Base-by-base conservation (phyloP, 2,113 vertebrate species). In the Synodontis membranacea region DNA sequence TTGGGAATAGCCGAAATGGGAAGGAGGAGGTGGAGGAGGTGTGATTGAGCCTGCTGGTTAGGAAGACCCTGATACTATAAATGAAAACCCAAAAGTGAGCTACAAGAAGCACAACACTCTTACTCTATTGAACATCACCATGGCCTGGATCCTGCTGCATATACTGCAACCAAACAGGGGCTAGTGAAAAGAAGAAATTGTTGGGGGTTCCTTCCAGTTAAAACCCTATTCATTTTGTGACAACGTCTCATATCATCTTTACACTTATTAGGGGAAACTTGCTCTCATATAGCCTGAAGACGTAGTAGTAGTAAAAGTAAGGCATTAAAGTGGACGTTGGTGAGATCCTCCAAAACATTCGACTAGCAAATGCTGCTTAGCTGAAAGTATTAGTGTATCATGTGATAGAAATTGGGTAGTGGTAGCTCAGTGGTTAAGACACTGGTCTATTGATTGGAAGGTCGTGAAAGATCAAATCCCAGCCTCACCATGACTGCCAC, bases 151-250 rank as follows among this genome's bases (percentile, higher is more conserved):
- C 23, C 34, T 66, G 23, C 60, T n/a, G 28, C 48, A 86, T 70
- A 54, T 72, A 76, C 39, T 81, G 48, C 50, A 80, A 62, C 50
- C 21, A 88, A 84, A 56, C 34, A 68, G 21, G 68, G n/a, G 44
- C 3, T 62, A 19, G 54, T 74, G 23, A 81, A 72, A 84, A 25
- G 19, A 62, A 88, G 21, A 62, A 60, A 58, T 34, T 25, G 46
- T 39, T 82, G 52, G 8, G 46, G 31, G 58, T 88, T 75, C 82
- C 44, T 56, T 25, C 19, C 28, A 88, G 64, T 85, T 64, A 64
- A 75, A 74, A 54, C 46, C 34, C 42, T 34, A 52, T 74, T 79
- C 5, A 37, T 37, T 72, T 83, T 46, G 0, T 34, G 6, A 72
- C 23, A 5, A 84, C 46, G 25, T 70, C 14, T 72, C 11, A 72